Conservation (phyloP, 2,113 vertebrate species). For the Suricata suricatta region DNA sequence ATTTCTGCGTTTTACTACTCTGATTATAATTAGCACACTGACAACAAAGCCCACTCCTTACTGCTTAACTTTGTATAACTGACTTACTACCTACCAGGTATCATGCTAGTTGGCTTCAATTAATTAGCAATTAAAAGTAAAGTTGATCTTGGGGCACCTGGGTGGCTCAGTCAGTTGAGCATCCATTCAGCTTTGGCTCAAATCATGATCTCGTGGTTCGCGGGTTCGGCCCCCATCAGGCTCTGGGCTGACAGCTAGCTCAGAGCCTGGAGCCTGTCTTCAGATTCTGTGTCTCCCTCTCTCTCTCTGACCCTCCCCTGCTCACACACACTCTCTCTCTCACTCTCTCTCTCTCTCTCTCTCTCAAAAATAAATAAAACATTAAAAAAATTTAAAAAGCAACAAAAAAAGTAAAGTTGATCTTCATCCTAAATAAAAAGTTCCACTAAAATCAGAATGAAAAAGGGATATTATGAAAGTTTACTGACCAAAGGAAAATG, state of each 20-base stretch:
- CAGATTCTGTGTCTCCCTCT: no score
- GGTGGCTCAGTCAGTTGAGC: no score
- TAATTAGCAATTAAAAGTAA: slow-evolving; percentile 16
- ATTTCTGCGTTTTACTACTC: not conserved
- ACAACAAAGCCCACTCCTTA: not conserved
- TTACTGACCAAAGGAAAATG: not conserved
- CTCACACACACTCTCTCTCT: no score
- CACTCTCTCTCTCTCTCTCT: no score
- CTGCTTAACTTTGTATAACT: not conserved
- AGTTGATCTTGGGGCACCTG: not conserved
- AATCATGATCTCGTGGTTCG: no score
- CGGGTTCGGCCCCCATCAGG: no score
- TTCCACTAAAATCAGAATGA: not conserved
- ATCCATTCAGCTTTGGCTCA: no score
- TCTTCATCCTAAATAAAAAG: not conserved
- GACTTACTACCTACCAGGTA: not conserved
- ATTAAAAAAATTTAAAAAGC: no score
- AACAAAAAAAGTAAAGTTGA: not conserved
- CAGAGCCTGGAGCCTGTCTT: no score
- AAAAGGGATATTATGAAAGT: not conserved
- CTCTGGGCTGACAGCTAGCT: no score
- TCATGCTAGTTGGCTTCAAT: not conserved
- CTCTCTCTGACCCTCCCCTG: no score
- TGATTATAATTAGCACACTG: not conserved
- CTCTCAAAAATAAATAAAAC: no score